Evolutionary conservation across 2,888 invertebrate species (phyloP).

Genomic region (Dilophus febrilis): DNA sequence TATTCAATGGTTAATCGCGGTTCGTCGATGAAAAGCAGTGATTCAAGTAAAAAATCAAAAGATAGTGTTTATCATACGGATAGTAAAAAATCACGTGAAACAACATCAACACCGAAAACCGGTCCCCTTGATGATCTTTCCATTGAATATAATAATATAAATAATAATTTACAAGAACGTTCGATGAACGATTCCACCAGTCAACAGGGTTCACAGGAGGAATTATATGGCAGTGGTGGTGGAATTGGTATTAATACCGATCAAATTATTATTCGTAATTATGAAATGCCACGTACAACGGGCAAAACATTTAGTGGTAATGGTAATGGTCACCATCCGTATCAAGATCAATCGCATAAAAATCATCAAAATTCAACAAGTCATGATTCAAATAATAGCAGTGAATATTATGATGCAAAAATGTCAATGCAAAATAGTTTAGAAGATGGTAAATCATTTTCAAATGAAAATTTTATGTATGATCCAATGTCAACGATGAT

Average conservation of each 20-base stretch:
- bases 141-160: too few species aligned
- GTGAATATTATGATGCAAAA: conserved; percentile 50
- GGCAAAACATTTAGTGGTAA: conserved; percentile 30
- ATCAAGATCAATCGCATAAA: too few species aligned
- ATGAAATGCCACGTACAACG: conserved; percentile 31
- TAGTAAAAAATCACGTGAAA: conserved; percentile 46
- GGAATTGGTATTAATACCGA: neutral
- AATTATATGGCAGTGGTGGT: conserved; percentile 19
- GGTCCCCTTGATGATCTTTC: conserved; percentile 34
- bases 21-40: conserved; percentile 46
- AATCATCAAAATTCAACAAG: too few species aligned
- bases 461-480: conserved; percentile 11
- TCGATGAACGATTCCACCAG: conserved; percentile 41
- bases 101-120: conserved; percentile 39
- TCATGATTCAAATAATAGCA: conserved; percentile 48
- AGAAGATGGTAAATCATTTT: conserved; percentile 5
- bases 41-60: conserved; percentile 45
- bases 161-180: too few species aligned
- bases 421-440: conserved; percentile 23
- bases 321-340: too few species aligned
- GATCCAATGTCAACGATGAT: conserved; percentile 17
- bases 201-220: conserved; percentile 42
- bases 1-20: conserved; percentile 44
- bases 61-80: conserved; percentile 48
- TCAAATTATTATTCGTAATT: conserved; percentile 30